These are phyloP conservation scores for Hemicrepidius hirtus DNA, from an alignment of 2,888 invertebrate species.

Conservation along the genomic window DNA sequence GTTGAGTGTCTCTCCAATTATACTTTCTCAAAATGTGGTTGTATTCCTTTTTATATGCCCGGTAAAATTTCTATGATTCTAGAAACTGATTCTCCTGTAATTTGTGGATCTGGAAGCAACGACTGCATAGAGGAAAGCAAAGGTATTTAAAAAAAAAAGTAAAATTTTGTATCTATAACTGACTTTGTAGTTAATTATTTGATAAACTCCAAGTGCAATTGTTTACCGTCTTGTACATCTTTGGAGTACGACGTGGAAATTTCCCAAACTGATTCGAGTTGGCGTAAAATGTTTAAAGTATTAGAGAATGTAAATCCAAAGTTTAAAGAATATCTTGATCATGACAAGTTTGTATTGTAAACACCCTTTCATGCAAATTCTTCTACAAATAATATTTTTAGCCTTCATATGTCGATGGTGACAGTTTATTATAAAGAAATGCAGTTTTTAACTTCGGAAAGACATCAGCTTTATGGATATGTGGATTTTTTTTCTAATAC, in stretches of 20 bases:
- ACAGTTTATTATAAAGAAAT: conserved; percentile 82
- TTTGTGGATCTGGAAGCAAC: conserved; percentile 49
- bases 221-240: conserved; percentile 28
- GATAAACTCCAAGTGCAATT: conserved; percentile 5
- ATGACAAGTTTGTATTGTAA: background rate
- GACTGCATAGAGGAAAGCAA: conserved; percentile 4
- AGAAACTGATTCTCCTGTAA: conserved; percentile 42
- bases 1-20: conserved; percentile 83
- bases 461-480: conserved; percentile 81
- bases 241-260: conserved; percentile 33
- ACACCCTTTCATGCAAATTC: background rate
- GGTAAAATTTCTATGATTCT: conserved; percentile 62
- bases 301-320: background rate
- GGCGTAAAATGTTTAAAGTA: background rate
- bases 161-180: background rate
- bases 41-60: conserved; percentile 80
- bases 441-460: conserved; percentile 80
- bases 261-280: conserved; percentile 34
- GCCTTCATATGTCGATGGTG: conserved; percentile 73
- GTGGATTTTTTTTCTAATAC: conserved; percentile 83
- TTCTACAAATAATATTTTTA: background rate
- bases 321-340: too few species aligned
- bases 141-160: conserved; percentile 12
- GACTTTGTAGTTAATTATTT: background rate
- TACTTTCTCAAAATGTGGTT: conserved; percentile 71